These are phyloP conservation scores for Salarias fasciatus DNA, from an alignment of 2,797 vertebrate genomes.

Conservation along the genomic window DNA sequence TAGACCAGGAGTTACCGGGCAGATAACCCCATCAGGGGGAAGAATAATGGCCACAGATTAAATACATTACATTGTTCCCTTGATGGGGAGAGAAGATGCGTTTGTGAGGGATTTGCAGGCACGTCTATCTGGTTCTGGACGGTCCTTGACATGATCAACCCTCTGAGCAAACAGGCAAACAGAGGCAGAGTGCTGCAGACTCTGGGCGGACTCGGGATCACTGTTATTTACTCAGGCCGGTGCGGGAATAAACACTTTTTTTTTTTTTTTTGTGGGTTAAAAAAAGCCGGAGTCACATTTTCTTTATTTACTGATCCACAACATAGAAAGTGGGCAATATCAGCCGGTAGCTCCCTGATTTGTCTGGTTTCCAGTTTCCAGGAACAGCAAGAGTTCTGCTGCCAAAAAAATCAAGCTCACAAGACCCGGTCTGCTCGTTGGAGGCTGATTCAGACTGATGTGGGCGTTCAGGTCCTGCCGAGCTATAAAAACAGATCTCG, in stretches of 20 bases:
- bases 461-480: slow-evolving; percentile 4
- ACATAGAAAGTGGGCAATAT: not conserved
- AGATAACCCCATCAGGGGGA: slow-evolving; percentile 1
- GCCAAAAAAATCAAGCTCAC: slow-evolving; percentile 27
- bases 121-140: not conserved
- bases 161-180: slow-evolving; percentile 8
- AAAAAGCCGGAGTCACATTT: not conserved
- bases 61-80: not conserved
- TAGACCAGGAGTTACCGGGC: not conserved
- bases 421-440: slow-evolving; percentile 3
- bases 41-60: not conserved
- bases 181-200: not conserved
- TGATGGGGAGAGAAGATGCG: not conserved
- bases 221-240: too few species aligned
- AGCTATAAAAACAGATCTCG: slow-evolving; percentile 28
- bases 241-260: not conserved
- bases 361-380: slow-evolving; percentile 25
- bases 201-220: too few species aligned
- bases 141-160: not conserved
- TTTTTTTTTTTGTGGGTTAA: too few species aligned
- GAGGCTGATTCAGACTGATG: slow-evolving; percentile 8
- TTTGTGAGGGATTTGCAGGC: not conserved
- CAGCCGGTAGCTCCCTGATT: slow-evolving; percentile 7
- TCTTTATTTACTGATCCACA: not conserved
- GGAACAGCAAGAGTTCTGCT: slow-evolving; percentile 11